Percentiles rank a stretch among this genome's conserved stretches.
Evolutionary conservation across 2,888 invertebrate species (phyloP).

Genomic region (Synanthedon tipuliformis): DNA sequence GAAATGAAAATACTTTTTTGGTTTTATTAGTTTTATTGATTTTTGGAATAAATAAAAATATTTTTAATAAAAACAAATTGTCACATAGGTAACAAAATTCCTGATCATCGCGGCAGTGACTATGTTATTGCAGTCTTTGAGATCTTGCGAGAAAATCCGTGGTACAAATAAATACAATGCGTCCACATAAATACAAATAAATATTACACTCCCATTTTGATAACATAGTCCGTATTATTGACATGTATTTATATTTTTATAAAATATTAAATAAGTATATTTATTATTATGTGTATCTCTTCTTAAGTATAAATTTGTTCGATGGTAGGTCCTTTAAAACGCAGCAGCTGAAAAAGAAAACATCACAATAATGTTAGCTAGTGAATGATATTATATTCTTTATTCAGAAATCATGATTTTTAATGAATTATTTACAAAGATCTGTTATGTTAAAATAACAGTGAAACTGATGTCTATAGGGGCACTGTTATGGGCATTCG

Average conservation of each 20-base stretch:
- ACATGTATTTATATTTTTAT: conserved; percentile 30
- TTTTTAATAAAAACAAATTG: conserved; percentile 53
- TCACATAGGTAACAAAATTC: conserved; percentile 46
- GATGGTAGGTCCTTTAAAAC: conserved; percentile 50
- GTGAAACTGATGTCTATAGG: no score
- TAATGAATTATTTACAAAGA: no score
- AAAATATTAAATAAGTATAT: conserved; percentile 38
- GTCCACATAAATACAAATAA: background rate
- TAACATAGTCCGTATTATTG: conserved; percentile 57
- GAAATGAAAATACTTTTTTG: conserved; percentile 12
- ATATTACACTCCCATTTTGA: conserved; percentile 6
- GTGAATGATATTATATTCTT: no score
- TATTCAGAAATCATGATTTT: no score
- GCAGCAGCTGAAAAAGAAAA: conserved; percentile 61
- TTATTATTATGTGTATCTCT: conserved; percentile 11
- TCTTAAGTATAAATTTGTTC: conserved; percentile 34
- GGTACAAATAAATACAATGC: background rate
- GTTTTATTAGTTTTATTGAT: conserved; percentile 39
- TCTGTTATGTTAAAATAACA: no score
- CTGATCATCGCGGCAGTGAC: conserved; percentile 52
- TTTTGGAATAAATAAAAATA: conserved; percentile 60
- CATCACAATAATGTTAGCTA: background rate
- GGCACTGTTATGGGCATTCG: no score
- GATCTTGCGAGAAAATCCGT: conserved; percentile 19
- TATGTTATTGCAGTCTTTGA: conserved; percentile 63